These are phyloP conservation scores for Amphipoea lucens DNA, from an alignment of 2,888 invertebrate species.

Conservation along the genomic window DNA sequence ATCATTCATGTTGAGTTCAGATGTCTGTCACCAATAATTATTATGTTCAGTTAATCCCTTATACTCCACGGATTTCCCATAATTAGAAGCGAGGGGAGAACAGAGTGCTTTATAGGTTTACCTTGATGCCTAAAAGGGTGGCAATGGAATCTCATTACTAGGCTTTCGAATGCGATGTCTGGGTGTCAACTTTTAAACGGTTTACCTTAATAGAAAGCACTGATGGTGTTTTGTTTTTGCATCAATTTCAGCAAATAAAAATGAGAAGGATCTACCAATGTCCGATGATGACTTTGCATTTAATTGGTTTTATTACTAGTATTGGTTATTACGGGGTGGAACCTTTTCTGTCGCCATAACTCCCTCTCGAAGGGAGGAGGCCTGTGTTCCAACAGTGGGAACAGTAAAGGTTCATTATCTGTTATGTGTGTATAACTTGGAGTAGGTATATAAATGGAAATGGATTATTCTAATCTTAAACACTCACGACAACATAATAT, in stretches of 20 bases:
- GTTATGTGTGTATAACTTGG: neutral
- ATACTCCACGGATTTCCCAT: neutral
- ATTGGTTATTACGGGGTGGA: no score
- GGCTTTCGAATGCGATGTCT: neutral
- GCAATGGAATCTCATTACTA: conserved; percentile 6
- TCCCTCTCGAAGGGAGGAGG: neutral
- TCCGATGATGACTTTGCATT: neutral
- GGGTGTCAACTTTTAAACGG: neutral
- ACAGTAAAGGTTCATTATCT: neutral
- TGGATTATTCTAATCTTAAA: neutral
- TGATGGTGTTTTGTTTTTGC: neutral
- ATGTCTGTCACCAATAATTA: neutral
- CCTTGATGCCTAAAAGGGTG: neutral
- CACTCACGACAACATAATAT: neutral
- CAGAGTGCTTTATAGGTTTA: neutral
- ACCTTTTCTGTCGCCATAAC: neutral
- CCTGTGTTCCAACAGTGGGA: neutral
- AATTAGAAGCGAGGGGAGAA: neutral
- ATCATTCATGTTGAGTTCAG: neutral
- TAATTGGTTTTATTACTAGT: neutral
- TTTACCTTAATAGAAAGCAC: neutral
- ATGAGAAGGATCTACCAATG: neutral
- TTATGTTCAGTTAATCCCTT: neutral
- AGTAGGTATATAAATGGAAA: neutral
- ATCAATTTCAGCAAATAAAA: neutral